These are phyloP conservation scores for Ericerus pela DNA, from an alignment of 1,140 invertebrate species.

Conservation along the genomic window DNA sequence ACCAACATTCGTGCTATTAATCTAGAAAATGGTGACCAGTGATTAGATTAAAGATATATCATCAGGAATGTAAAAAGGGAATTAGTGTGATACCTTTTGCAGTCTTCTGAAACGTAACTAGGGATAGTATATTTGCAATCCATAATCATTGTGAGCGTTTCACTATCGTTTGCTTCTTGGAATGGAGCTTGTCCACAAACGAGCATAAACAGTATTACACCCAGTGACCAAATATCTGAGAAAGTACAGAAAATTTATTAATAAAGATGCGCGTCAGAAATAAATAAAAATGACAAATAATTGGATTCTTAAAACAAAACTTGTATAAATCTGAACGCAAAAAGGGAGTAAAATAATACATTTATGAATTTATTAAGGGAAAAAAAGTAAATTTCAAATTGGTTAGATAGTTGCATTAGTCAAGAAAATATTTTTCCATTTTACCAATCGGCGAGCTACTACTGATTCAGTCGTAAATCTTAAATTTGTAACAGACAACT, in stretches of 20 bases:
- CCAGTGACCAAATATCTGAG: slow-evolving; percentile 92
- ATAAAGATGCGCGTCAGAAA: no score
- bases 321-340: no score
- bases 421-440: no score
- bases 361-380: neutral
- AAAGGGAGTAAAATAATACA: no score
- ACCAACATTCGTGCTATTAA: slow-evolving; percentile 86
- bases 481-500: no score
- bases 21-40: slow-evolving; percentile 41
- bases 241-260: slow-evolving; percentile 26
- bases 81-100: slow-evolving; percentile 48
- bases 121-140: slow-evolving; percentile 97
- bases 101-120: slow-evolving; percentile 67
- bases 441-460: no score
- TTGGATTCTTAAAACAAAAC: no score
- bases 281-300: no score
- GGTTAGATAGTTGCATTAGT: no score
- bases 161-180: slow-evolving; percentile 97
- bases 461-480: no score
- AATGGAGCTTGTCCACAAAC: slow-evolving; percentile 94
- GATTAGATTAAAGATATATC: neutral
- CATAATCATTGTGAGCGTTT: slow-evolving; percentile 99
- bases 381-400: no score
- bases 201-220: slow-evolving; percentile 96
- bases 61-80: neutral